Evolutionary conservation across 2,888 invertebrate genomes (phyloP), one percentile per base, ranked within the genome.

Genomic region (Heliconius ismenius): DNA sequence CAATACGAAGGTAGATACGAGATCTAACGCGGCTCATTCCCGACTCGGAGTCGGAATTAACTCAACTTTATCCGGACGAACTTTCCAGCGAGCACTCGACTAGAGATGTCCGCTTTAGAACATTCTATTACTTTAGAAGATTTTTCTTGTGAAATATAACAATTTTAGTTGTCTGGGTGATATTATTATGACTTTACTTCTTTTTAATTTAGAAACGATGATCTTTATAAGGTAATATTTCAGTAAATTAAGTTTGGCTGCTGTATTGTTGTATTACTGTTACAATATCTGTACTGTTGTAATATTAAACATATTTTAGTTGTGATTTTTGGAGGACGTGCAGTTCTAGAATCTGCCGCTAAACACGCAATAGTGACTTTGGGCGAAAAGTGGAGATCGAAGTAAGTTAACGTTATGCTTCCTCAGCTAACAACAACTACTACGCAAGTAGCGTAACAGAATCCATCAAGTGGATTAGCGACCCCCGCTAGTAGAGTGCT

Each of bases 1-100:
- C 75, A 54, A 39, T 64, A 62, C 3, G 64, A 54, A 64, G 36
- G 36, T 32, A n/a, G n/a, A n/a, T n/a, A n/a, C n/a, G n/a, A n/a
- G n/a, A 76, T 76, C 60, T 54, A 58, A 54, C 54, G 75, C 70
- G 49, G 70, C 75, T 39, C 70, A 64, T 39, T 70, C 75, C 60
- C 58, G 28, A 26, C 69, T 76, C 67, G 72, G 75, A 76, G 68
- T 74, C 67, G 72, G 76, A 76, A 75, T 74, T 76, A 74, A 74
- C 73, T 67, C 43, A 73, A 76, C 76, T 76, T 70, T 65, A 75
- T 73, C 70, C 70, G n/a, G 69, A 49, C 69, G 58, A 77, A 77
- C 58, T 77, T 74, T 58, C 69, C 58, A 77, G 70, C 65, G 39
- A 77, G 69, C 68, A 77, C 74, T 65, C 26, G 39, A 64, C 64